Conservation (phyloP, 2,888 invertebrate species). For the Trissolcus brochymenae region DNA sequence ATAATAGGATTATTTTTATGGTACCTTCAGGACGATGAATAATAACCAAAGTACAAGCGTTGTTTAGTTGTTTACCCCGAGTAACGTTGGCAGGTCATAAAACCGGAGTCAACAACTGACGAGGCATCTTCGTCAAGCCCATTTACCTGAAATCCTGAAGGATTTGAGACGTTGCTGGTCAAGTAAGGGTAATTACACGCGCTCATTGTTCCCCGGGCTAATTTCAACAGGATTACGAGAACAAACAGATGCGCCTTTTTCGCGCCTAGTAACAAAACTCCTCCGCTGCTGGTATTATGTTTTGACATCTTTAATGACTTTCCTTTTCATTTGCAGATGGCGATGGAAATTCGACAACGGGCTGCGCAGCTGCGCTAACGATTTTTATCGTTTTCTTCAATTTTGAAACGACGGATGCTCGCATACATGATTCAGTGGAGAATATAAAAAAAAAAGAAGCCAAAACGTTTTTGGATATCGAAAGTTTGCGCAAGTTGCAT, state of each 20-base stretch:
- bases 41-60: slow-evolving; percentile 6
- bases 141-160: background rate
- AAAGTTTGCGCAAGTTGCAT: no score
- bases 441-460: no score
- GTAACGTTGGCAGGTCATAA: slow-evolving; percentile 14
- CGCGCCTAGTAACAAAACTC: no score
- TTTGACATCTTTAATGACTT: slow-evolving; percentile 5
- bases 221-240: background rate
- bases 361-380: no score
- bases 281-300: no score
- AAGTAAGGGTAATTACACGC: no score
- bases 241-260: no score
- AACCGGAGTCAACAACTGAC: slow-evolving; percentile 16
- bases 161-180: no score
- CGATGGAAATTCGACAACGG: slow-evolving; percentile 1
- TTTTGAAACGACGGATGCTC: slow-evolving; percentile 3
- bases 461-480: no score
- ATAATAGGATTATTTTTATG: slow-evolving; percentile 50
- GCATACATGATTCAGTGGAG: no score
- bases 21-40: slow-evolving; percentile 15
- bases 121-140: slow-evolving; percentile 11
- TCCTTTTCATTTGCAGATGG: slow-evolving; percentile 4
- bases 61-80: slow-evolving; percentile 18
- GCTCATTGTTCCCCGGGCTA: no score
- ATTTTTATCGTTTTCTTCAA: background rate